phyloP scores from a whole-genome alignment of 2,888 invertebrate genomes.

The Rotaria macrura region DNA sequence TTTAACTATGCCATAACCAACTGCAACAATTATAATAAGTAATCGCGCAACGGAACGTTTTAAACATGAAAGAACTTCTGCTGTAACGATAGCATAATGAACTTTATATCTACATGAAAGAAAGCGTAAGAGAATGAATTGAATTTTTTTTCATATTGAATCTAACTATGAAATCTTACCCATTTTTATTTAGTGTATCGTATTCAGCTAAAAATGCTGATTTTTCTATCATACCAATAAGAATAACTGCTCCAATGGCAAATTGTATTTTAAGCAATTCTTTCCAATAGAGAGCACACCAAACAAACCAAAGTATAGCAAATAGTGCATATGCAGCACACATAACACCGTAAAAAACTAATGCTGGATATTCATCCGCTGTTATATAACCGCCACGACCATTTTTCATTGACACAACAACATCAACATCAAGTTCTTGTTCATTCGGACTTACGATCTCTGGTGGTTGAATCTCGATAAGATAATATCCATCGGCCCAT shows the following conservation, averaged over 20 bases:
- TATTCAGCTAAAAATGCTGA: constrained; percentile 83
- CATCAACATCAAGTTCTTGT: not conserved
- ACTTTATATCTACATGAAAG: constrained; percentile 44
- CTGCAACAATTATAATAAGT: constrained; percentile 81
- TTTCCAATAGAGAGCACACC: constrained; percentile 61
- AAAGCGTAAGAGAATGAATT: not conserved
- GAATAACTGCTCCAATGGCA: constrained; percentile 83
- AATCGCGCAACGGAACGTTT: constrained; percentile 81
- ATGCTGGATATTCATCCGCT: not conserved
- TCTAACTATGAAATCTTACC: constrained; percentile 40
- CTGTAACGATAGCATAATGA: constrained; percentile 66
- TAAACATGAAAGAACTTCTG: constrained; percentile 78
- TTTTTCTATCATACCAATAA: constrained; percentile 62
- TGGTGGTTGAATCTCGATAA: not conserved
- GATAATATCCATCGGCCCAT: constrained; percentile 10
- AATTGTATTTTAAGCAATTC: constrained; percentile 82
- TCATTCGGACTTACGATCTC: too few species aligned
- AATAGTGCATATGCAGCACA: constrained; percentile 28
- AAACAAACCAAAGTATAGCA: constrained; percentile 25
- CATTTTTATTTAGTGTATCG: constrained; percentile 64
- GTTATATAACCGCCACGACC: not conserved
- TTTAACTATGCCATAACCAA: constrained; percentile 89
- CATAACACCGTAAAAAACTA: constrained; percentile 21
- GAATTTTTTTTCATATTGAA: not conserved
- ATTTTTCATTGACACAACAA: constrained; percentile 7